Percentiles rank a stretch among this genome's conserved stretches.
Conservation (phyloP, 1,140 invertebrate species). For the Ptiloglossa arizonensis region DNA sequence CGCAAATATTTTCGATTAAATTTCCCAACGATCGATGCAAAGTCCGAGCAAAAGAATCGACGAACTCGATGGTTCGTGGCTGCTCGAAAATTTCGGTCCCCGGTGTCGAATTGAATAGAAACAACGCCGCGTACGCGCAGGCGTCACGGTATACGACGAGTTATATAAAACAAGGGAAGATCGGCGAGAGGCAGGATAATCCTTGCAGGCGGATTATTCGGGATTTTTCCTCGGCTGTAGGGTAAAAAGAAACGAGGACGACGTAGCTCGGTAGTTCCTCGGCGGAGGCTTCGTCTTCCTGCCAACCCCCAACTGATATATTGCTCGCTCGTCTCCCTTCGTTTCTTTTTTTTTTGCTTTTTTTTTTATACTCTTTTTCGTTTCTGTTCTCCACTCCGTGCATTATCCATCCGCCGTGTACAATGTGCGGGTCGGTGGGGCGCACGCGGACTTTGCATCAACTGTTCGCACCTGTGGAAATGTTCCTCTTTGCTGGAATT, state of each 20-base stretch:
- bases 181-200: conserved; percentile 76
- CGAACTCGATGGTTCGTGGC: no score
- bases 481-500: background rate
- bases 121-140: conserved; percentile 32
- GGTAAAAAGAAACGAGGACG: conserved; percentile 70
- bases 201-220: conserved; percentile 78
- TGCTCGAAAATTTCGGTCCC: background rate
- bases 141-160: conserved; percentile 72
- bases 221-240: conserved; percentile 76
- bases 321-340: conserved; percentile 69
- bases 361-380: conserved; percentile 26
- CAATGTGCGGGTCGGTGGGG: background rate
- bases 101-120: conserved; percentile 45
- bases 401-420: conserved; percentile 20
- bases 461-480: conserved; percentile 15
- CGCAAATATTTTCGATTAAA: no score
- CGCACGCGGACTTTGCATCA: background rate
- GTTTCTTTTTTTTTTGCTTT: conserved; percentile 37
- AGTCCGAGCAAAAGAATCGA: no score
- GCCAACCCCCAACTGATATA: conserved; percentile 73
- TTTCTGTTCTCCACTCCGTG: background rate
- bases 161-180: conserved; percentile 73
- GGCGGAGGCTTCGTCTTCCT: conserved; percentile 68
- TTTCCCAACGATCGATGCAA: no score
- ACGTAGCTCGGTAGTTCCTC: conserved; percentile 71